These are phyloP conservation scores for Sisor rabdophorus DNA, from an alignment of 2,113 vertebrate species.

Conservation along the genomic window DNA sequence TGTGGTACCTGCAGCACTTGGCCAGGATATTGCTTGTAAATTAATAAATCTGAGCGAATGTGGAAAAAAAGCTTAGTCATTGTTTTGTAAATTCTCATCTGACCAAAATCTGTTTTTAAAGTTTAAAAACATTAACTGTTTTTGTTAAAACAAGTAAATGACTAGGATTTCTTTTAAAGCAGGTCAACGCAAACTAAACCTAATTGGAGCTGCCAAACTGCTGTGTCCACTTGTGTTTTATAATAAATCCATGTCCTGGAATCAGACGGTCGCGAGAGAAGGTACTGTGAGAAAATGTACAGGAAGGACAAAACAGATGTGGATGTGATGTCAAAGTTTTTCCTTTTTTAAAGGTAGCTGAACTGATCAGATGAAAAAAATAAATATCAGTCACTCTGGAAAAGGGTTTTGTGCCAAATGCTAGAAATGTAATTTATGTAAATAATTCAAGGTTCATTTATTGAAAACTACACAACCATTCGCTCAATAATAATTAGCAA, in stretches of 20 bases:
- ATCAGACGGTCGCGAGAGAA: too few species aligned
- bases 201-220: background rate
- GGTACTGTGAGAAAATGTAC: background rate
- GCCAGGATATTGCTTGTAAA: conserved; percentile 4
- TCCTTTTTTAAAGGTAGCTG: background rate
- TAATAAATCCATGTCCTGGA: background rate
- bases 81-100: conserved; percentile 15
- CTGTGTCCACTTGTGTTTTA: background rate
- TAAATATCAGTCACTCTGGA: too few species aligned
- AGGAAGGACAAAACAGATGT: background rate
- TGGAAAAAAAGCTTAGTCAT: conserved; percentile 17
- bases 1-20: background rate
- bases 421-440: too few species aligned
- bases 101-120: conserved; percentile 12
- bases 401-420: too few species aligned
- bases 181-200: background rate
- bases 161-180: background rate
- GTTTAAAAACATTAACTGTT: background rate
- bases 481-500: background rate
- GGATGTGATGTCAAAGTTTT: background rate
- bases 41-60: conserved; percentile 11
- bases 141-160: background rate
- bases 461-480: background rate
- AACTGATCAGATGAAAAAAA: too few species aligned
- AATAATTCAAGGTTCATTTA: background rate